Base-by-base conservation (phyloP, 2,888 invertebrate species). In the Eupithecia insigniata region DNA sequence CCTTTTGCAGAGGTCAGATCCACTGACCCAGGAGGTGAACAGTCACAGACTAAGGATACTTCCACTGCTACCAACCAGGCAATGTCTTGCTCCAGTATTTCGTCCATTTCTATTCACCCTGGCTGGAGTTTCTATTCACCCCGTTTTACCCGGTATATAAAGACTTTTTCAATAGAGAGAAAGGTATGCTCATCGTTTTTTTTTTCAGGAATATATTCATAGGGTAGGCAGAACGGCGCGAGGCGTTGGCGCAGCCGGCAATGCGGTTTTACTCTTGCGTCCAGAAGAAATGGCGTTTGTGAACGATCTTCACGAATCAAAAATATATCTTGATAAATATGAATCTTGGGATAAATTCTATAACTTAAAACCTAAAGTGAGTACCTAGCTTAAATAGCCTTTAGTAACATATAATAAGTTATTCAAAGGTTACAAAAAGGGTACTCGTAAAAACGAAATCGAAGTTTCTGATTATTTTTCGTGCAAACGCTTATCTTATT, bases 211-310 rank as follows among this genome's bases (percentile, higher is more conserved):
- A 95, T 99, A 99, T 86, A 99, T 99, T 85, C 99, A 99, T 92
- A 95, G 99, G 82, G 99, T 99, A 12, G 99, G 99, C 18, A 96
- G 99, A 89, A 99, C 99, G 14, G 99, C 99, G 4, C 96, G 99
- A 81, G 99, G 99, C 7, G 96, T 97, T 81, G 98, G 98, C 6
- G 97, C 97, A 12, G 96, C 96, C 58, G 99, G 99, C 0, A 97
- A 98, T 87, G 99, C 99, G 0, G 95, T 99, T 28, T 93, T 99
- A 39, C 96, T 99, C 80, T 92, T 99, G 34, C 94, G 98, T 67
- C 99, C 99, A 0, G 98, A 99, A 84, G 99, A 99, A 90, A 94
- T 98, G 58, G 99, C 98, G 16, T 99, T 99, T 87, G 95, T 99
- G 46, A 95, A 97, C 12, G 99, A 98, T 89, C 94, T 99, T 69